A percentile compares a stretch with the other conserved stretches of the same genome.
Conservation (phyloP, 2,797 vertebrate genomes). For the Pachyuromys duprasi region DNA sequence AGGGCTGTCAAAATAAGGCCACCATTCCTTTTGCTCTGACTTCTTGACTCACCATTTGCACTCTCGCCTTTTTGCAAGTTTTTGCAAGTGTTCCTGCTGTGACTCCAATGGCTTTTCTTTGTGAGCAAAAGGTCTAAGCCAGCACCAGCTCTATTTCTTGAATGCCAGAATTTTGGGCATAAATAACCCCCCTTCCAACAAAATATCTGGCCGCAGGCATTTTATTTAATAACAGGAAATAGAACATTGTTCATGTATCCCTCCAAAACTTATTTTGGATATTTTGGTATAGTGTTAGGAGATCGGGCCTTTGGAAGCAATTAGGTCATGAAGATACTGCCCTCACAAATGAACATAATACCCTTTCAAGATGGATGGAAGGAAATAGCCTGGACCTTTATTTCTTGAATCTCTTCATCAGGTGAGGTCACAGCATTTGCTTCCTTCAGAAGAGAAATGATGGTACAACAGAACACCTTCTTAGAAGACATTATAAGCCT, state of each 20-base stretch:
- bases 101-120: neutral
- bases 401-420: neutral
- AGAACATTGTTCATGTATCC: neutral
- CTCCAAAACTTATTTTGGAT: neutral
- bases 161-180: neutral
- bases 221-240: neutral
- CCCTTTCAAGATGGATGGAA: neutral
- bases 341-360: neutral
- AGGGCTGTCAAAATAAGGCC: neutral
- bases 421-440: neutral
- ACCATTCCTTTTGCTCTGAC: neutral
- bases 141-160: neutral
- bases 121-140: neutral
- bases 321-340: neutral
- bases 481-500: neutral
- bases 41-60: neutral
- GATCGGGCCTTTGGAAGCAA: neutral
- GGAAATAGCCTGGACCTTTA: neutral
- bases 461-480: too few species aligned
- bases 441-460: neutral
- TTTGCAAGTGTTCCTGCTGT: neutral
- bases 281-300: neutral
- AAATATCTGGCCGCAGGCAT: neutral
- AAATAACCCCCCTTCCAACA: neutral
- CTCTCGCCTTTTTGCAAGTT: neutral